A percentile compares a stretch with the other conserved stretches of the same genome.
Conservation (phyloP, 2,113 vertebrate genomes). For the Carettochelys insculpta region DNA sequence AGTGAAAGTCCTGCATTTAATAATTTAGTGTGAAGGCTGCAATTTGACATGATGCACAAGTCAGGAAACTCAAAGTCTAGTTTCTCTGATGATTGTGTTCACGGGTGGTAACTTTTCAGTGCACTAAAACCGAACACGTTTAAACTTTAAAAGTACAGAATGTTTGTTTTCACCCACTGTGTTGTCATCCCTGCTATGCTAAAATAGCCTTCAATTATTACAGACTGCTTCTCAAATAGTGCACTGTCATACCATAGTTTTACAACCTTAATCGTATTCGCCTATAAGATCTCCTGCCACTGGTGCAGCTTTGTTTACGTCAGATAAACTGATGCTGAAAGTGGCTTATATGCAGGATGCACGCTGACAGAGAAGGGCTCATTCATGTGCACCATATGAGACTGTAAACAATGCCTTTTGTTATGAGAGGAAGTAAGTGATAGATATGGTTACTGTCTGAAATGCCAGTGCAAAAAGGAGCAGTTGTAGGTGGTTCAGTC, state of each 20-base stretch:
- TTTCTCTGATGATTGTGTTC: rapidly evolving
- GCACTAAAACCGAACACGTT: too few species aligned
- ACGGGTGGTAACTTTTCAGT: neutral
- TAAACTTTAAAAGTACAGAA: neutral
- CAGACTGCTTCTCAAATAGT: neutral
- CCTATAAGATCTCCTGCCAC: neutral
- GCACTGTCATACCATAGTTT: neutral
- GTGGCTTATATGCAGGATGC: rapidly evolving
- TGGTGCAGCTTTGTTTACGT: neutral
- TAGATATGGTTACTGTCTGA: neutral
- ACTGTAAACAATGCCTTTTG: neutral
- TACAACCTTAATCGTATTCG: rapidly evolving
- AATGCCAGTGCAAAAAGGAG: neutral
- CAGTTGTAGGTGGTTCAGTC: neutral
- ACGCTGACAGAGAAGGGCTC: too few species aligned
- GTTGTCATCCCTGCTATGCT: neutral
- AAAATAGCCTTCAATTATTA: neutral
- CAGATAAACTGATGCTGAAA: neutral
- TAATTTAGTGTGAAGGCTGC: neutral
- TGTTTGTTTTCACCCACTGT: neutral
- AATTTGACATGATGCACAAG: neutral
- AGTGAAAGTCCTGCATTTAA: neutral
- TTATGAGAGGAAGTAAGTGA: neutral
- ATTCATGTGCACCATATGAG: rapidly evolving
- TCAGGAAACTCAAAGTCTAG: neutral